Conservation (phyloP, 2,113 vertebrate species). For the Gulo gulo region DNA sequence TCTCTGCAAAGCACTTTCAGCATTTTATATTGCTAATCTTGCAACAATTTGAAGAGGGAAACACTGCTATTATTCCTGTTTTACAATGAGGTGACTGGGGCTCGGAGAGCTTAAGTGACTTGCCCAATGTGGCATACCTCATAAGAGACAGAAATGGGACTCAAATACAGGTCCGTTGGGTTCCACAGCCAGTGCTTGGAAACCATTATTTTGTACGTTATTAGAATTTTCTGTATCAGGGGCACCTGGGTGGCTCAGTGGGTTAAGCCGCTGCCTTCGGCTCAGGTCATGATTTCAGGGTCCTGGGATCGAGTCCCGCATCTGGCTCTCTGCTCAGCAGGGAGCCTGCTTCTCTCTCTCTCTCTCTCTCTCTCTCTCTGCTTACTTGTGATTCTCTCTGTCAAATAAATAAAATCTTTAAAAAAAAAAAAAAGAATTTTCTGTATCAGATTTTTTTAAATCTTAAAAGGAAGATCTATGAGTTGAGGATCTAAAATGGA, state of each 20-base stretch:
- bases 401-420: too few relatives aligned
- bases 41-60: not conserved
- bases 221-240: not conserved
- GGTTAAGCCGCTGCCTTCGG: too few relatives aligned
- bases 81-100: not conserved
- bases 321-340: too few relatives aligned
- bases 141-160: not conserved
- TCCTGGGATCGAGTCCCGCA: too few relatives aligned
- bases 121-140: not conserved
- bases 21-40: slow-evolving; percentile 3
- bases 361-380: too few relatives aligned
- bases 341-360: too few relatives aligned
- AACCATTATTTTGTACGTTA: not conserved
- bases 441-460: not conserved
- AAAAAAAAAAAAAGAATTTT: too few relatives aligned
- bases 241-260: too few relatives aligned
- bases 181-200: not conserved
- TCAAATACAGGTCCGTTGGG: not conserved
- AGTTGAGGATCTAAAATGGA: not conserved
- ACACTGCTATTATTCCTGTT: not conserved
- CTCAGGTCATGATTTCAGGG: too few relatives aligned
- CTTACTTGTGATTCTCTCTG: too few relatives aligned
- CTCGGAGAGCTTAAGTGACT: not conserved
- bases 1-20: not conserved
- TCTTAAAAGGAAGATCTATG: not conserved